Evolutionary conservation across 1,140 invertebrate genomes (phyloP).

Genomic region (Neelides sp.): DNA sequence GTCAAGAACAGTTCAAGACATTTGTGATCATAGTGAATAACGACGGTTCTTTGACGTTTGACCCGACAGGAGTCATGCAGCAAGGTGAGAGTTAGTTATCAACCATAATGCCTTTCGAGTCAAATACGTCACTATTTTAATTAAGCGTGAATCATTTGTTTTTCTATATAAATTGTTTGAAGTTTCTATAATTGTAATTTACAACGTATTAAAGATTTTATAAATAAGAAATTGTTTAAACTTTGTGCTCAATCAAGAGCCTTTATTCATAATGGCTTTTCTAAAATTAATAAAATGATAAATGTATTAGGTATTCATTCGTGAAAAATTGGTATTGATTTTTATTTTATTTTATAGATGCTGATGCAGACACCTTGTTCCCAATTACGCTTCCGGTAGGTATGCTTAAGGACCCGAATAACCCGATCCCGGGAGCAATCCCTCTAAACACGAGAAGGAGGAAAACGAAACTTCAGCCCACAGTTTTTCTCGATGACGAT

Average conservation of each 20-base stretch:
- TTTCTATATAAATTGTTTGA: no score
- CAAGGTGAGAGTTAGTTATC: no score
- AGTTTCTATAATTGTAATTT: no score
- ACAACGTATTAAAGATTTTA: no score
- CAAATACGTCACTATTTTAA: no score
- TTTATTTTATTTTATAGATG: background rate
- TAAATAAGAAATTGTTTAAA: no score
- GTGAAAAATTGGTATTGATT: background rate
- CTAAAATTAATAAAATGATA: no score
- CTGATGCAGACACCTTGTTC: constrained; percentile 13
- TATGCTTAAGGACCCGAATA: constrained; percentile 5
- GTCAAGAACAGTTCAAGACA: constrained; percentile 1
- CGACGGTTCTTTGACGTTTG: constrained; percentile 14
- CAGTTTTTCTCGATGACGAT: background rate
- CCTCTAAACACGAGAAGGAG: constrained; percentile 1
- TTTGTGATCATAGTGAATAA: constrained; percentile 16
- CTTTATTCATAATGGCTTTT: no score
- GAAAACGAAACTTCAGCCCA: constrained; percentile 9
- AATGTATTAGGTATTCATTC: background rate
- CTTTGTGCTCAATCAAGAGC: no score
- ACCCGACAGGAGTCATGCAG: constrained; percentile 1
- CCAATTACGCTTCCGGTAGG: constrained; percentile 16
- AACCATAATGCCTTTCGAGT: no score
- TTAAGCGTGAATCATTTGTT: no score
- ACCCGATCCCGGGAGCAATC: constrained; percentile 13